Conservation (phyloP, 2,113 vertebrate genomes). For the Lophochroa leadbeateri region DNA sequence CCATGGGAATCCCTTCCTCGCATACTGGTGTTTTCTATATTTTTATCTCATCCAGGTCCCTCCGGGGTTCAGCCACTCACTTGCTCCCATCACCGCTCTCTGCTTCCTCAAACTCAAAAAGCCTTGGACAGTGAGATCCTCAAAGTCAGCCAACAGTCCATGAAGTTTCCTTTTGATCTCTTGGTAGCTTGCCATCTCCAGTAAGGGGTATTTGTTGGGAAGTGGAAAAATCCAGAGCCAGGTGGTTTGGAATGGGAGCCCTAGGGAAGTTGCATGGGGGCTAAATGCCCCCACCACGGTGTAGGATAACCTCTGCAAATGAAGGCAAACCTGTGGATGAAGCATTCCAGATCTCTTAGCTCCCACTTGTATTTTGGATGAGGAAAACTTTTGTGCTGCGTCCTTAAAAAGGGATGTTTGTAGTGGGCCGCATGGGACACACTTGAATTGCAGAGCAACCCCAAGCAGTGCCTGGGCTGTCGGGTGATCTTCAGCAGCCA, state of each 20-base stretch:
- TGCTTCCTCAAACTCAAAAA: not conserved
- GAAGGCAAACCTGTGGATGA: not conserved
- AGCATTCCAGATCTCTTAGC: not conserved
- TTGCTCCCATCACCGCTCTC: not conserved
- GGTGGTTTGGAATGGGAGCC: not conserved
- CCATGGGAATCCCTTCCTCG: not conserved
- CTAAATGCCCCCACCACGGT: rapidly evolving
- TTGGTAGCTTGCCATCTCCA: not conserved
- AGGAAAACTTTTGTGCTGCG: not conserved
- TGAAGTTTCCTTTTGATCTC: not conserved
- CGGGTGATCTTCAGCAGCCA: not conserved
- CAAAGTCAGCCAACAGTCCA: not conserved
- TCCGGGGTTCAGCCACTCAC: not conserved
- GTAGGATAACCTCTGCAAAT: not conserved
- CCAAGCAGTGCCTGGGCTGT: not conserved
- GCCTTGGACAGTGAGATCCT: not conserved
- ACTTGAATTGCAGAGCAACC: not conserved
- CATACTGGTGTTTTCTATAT: not conserved
- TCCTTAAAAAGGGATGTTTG: not conserved
- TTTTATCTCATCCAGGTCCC: not conserved
- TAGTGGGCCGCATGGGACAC: not conserved
- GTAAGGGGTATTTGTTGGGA: not conserved
- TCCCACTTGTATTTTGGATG: not conserved
- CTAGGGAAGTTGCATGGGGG: not conserved
- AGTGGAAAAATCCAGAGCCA: not conserved